These are phyloP conservation scores for Sinodicranocentrus sp. DNA, from an alignment of 2,888 invertebrate genomes.

Conservation along the genomic window DNA sequence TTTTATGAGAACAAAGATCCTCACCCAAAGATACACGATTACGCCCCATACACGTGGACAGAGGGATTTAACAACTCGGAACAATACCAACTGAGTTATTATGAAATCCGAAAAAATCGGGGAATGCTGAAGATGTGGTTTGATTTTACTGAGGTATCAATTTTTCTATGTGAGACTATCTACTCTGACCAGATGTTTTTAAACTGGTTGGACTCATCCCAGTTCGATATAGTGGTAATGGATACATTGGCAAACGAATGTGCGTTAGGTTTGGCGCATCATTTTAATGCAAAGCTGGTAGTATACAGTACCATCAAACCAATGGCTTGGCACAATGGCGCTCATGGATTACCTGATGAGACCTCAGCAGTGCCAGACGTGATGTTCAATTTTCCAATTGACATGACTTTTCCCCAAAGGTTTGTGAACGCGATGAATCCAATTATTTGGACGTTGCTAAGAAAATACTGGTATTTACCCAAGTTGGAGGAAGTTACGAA, in stretches of 20 bases:
- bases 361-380: conserved; percentile 26
- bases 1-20: background rate
- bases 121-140: background rate
- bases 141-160: background rate
- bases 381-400: background rate
- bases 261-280: conserved; percentile 59
- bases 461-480: conserved; percentile 59
- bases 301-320: conserved; percentile 61
- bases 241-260: conserved; percentile 67
- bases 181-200: conserved; percentile 48
- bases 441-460: conserved; percentile 30
- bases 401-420: conserved; percentile 35
- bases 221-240: conserved; percentile 68
- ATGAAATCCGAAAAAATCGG: background rate
- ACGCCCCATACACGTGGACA: conserved; percentile 15
- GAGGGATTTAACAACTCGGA: background rate
- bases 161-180: conserved; percentile 31
- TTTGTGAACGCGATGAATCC: conserved; percentile 66
- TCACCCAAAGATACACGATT: conserved; percentile 8
- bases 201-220: conserved; percentile 49
- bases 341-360: conserved; percentile 64
- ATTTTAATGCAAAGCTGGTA: conserved; percentile 52
- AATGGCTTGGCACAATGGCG: conserved; percentile 51
- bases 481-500: conserved; percentile 47
- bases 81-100: background rate